These are phyloP conservation scores for Thinocorus orbignyianus DNA, from an alignment of 2,113 vertebrate genomes.

Conservation along the genomic window DNA sequence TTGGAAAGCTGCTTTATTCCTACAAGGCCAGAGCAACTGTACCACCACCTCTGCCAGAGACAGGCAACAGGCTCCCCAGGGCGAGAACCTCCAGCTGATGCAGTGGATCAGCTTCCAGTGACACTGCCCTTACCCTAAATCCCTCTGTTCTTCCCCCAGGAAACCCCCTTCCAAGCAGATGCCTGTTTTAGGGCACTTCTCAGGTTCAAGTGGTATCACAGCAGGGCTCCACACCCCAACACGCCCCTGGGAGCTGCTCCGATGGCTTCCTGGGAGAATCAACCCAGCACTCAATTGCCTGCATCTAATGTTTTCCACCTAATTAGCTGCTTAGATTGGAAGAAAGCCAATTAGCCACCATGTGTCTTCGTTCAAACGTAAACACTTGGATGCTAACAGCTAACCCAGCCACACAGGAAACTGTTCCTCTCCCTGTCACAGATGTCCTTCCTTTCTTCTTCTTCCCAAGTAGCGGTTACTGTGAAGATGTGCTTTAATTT, in stretches of 20 bases:
- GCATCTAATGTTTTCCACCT: accelerated
- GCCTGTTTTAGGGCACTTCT: not conserved
- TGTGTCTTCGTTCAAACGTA: not conserved
- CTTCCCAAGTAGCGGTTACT: not conserved
- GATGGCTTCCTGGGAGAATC: not conserved
- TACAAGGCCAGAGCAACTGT: too few relatives aligned
- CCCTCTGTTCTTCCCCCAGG: not conserved
- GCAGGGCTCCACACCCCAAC: accelerated
- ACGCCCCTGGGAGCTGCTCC: accelerated
- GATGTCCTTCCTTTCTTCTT: not conserved
- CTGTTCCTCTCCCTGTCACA: not conserved
- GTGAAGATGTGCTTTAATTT: not conserved
- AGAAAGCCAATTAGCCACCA: not conserved
- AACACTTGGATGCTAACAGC: not conserved
- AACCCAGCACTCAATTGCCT: not conserved
- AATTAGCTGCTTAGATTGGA: not conserved
- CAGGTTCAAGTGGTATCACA: too few relatives aligned
- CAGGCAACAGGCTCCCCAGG: too few relatives aligned
- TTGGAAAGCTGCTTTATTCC: too few relatives aligned
- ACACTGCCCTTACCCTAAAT: not conserved
- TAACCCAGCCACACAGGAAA: not conserved
- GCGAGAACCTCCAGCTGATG: too few relatives aligned
- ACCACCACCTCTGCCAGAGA: too few relatives aligned
- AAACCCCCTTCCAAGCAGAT: not conserved
- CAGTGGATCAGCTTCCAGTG: not conserved